Evolutionary conservation across 1,140 invertebrate genomes (phyloP), one percentile per base, ranked within the genome.

Genomic region (Drosophila miranda): DNA sequence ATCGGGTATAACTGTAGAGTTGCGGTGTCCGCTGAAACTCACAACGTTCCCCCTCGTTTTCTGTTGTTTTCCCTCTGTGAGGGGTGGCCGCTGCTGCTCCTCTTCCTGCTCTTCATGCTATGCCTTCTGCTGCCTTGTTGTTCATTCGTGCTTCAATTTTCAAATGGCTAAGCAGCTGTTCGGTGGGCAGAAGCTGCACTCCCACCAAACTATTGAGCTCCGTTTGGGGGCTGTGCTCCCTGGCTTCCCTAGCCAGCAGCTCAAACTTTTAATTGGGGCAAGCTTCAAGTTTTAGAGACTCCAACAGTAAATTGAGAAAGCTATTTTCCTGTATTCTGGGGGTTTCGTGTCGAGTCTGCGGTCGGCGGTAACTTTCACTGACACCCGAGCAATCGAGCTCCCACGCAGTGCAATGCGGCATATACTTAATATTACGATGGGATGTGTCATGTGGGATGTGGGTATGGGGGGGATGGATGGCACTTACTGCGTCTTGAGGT

Each of bases 401-500:
- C 34, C 34, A 38, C 34, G 34, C 34, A 38, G 11, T 38, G 11
- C 34, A 38, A 38, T 13, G 34, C 51, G 78, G 53, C 60, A 79
- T 75, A 78, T 78, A 74, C 75, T 62, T 82, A 78, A 66, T 78
- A 23, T 70, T 57, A 64, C 11, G 19, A 41, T 51, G 45, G 56
- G 42, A 26, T 26, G 19, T 51, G 45, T 49, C 34, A 26, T 26
- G 19, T 23, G 28, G 28, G 7, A 51, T 69, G 64, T 2, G 44
- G 7, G 2, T 5, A 2, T 21, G 3, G 46, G 44, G 50, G 23
- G 44, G 70, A 71, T 56, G 67, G 48, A 60, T 75, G 67, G 11
- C 66, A 83, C 79, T 84, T 68, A 83, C 79, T 60, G 57, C 60
- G 72, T 76, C 62, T 76, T 76, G 81, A 79, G 75, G 58, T 83